Evolutionary conservation across 1,140 invertebrate species (phyloP), one percentile per base, ranked within the genome.

Genomic region (Caenorhabditis tropicalis): DNA sequence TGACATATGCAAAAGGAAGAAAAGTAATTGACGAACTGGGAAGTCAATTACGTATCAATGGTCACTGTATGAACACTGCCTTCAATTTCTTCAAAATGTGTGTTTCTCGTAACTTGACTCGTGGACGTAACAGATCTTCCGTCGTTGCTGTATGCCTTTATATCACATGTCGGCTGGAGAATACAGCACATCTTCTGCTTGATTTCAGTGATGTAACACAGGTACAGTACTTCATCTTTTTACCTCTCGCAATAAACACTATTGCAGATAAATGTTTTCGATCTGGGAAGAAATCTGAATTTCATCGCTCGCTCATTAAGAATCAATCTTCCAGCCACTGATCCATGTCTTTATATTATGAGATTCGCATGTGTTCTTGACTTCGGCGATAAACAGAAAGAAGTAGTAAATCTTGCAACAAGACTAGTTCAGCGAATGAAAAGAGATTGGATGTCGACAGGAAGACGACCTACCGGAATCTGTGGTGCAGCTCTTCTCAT

Each of bases 11-110:
- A 46, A 91, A 90, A 82, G 89, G 89, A 33, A 86, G 81, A 39
- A 89, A 90, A 70, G 82, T 89, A 0, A 89, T 90, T 46, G 88
- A 91, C 70, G 89, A 90, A 80, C 87, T 90, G 70, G 89, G 90
- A 15, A 87, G 83, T 86, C 90, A 90, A 51, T 82, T 90, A 10
- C 84, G 88, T 31, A 92, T 99, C 48, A 97, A 96, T 90, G 94
- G 96, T 88, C 95, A 96, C 89, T 96, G 95, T 89, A 95, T 97
- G 65, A 96, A 98, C 82, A 96, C 95, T 27, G 95, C 97, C 5
- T 95, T 95, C 87, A 96, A 96, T 90, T 98, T 98, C 92, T 99
- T 97, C 91, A 98, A 97, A 56, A 95, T 98, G 95, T 97, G 96
- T 36, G 91, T 98, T n/a, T 93, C 93, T 70, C 92, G 94, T 86